Evolutionary conservation across 2,797 vertebrate species (phyloP).

Genomic region (Cetoscarus ocellatus): DNA sequence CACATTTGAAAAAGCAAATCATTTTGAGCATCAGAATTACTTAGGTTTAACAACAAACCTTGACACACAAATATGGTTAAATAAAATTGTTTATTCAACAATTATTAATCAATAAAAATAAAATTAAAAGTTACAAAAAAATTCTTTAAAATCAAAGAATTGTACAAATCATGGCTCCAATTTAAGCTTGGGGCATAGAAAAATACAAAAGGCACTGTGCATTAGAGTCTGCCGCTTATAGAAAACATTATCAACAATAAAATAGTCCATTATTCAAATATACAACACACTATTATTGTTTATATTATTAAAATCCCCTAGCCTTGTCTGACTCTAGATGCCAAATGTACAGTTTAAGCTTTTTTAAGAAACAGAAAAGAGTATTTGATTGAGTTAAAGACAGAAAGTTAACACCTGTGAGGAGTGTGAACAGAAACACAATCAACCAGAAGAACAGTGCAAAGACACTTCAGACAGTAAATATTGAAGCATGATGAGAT

Average conservation of each 20-base stretch:
- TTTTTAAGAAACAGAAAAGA: conserved; percentile 2
- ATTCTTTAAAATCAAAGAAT: conserved; percentile 72
- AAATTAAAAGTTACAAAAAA: conserved; percentile 79
- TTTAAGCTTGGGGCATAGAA: conserved; percentile 77
- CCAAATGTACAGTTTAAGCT: conserved; percentile 1
- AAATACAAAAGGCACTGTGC: conserved; percentile 88
- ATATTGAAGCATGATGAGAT: conserved; percentile 19
- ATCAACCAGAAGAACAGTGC: conserved; percentile 34
- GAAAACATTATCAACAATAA: conserved; percentile 57
- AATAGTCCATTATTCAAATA: conserved; percentile 42
- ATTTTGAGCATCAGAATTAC: neutral
- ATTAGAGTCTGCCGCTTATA: conserved; percentile 66
- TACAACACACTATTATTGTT: conserved; percentile 38
- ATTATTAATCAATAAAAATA: conserved; percentile 80
- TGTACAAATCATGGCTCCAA: conserved; percentile 79
- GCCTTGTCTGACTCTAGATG: conserved; percentile 19
- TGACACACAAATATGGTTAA: conserved; percentile 58
- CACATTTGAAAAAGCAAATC: no score
- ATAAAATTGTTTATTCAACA: conserved; percentile 85
- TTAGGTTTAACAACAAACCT: neutral
- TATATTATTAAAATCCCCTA: conserved; percentile 25
- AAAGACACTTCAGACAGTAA: conserved; percentile 34
- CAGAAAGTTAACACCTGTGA: conserved; percentile 1
- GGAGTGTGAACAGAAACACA: conserved; percentile 47
- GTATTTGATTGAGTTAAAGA: conserved; percentile 8